Evolutionary conservation across 2,888 invertebrate species (phyloP).

Genomic region (Amaurobius ferox): DNA sequence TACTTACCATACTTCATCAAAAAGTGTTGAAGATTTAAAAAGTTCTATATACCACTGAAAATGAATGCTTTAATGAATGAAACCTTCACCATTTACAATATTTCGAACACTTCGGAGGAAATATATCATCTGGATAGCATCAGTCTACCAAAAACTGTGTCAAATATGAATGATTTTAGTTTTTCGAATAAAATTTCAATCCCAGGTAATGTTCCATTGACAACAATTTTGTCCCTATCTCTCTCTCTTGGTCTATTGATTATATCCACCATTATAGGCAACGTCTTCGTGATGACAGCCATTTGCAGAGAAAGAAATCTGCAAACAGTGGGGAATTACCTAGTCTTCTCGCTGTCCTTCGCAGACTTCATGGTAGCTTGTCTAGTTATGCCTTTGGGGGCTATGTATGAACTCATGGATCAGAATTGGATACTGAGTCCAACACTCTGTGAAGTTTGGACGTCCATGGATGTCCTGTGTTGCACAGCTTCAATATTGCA

Average conservation of each 20-base stretch:
- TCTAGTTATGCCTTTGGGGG: constrained; percentile 93
- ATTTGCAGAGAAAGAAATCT: constrained; percentile 94
- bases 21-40: no score
- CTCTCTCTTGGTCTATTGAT: constrained; percentile 36
- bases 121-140: not conserved
- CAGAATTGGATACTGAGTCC: constrained; percentile 93
- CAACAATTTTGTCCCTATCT: constrained; percentile 10
- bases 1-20: no score
- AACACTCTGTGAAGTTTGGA: constrained; percentile 95
- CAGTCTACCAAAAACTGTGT: not conserved
- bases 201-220: not conserved
- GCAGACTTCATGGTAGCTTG: constrained; percentile 98
- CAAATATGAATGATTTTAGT: not conserved
- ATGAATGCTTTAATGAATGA: not conserved
- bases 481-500: constrained; percentile 97
- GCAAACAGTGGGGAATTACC: constrained; percentile 96
- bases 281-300: constrained; percentile 98
- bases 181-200: not conserved
- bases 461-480: constrained; percentile 92
- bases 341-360: constrained; percentile 96
- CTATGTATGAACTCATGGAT: constrained; percentile 93
- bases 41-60: not conserved
- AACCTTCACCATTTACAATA: not conserved
- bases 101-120: not conserved
- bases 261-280: constrained; percentile 81